Percentiles rank a stretch among this genome's conserved stretches.
phyloP scores from a whole-genome alignment of 2,888 invertebrate species.

The Strigamia maritima region DNA sequence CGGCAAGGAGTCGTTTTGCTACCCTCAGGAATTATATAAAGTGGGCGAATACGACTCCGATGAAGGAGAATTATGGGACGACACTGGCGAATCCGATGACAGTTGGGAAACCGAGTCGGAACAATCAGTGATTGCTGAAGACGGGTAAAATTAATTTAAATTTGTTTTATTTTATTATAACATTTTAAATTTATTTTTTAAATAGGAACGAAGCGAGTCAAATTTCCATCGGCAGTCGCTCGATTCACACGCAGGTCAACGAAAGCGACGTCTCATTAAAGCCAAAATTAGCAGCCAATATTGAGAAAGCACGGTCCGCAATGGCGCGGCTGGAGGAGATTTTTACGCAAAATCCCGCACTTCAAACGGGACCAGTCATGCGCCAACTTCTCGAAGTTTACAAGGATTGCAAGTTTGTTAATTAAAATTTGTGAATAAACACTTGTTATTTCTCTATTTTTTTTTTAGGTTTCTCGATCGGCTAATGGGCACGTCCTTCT shows the following conservation, averaged over 20 bases:
- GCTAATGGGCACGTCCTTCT: conserved; percentile 78
- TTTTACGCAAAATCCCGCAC: conserved; percentile 70
- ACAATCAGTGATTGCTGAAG: conserved; percentile 58
- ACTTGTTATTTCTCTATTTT: background rate
- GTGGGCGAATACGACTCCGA: conserved; percentile 73
- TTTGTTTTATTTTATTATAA: too few relatives aligned
- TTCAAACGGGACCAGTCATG: conserved; percentile 73
- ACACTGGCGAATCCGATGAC: conserved; percentile 64
- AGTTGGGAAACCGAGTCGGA: conserved; percentile 75
- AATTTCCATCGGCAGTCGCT: background rate
- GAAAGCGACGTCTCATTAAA: conserved; percentile 51
- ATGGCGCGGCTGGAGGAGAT: conserved; percentile 74
- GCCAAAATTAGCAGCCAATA: conserved; percentile 67
- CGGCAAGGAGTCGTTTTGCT: conserved; percentile 78
- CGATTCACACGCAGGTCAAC: background rate
- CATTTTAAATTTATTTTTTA: background rate
- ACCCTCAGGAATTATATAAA: conserved; percentile 86
- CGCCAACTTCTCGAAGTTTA: conserved; percentile 75
- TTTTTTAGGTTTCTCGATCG: conserved; percentile 69
- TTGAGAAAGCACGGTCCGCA: conserved; percentile 71
- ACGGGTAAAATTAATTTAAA: conserved; percentile 13
- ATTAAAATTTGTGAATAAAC: background rate
- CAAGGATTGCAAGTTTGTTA: conserved; percentile 66
- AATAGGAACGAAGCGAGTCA: background rate
- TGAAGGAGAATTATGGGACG: conserved; percentile 69